Percentiles rank a stretch among this genome's conserved stretches.
phyloP scores from a whole-genome alignment of 2,797 vertebrate genomes.

The Amblyopsis hoosieri region DNA sequence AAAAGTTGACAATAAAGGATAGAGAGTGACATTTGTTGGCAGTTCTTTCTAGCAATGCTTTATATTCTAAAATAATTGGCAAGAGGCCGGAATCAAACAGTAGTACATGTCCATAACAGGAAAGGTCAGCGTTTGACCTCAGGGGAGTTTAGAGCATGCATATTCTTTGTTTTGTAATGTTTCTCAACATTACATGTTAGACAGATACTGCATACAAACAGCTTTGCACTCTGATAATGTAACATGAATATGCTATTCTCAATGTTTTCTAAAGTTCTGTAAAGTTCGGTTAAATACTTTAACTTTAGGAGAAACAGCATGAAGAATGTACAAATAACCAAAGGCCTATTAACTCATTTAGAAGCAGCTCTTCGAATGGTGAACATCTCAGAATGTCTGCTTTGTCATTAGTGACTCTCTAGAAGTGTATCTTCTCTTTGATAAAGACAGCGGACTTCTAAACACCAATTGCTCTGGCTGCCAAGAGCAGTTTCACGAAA shows the following conservation, averaged over 20 bases:
- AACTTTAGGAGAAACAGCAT: too few relatives aligned
- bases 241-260: too few relatives aligned
- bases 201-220: constrained; percentile 3
- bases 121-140: constrained; percentile 70
- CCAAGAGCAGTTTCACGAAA: constrained; percentile 46
- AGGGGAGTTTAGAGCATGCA: constrained; percentile 38
- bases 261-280: too few relatives aligned
- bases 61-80: constrained; percentile 19
- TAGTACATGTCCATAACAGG: constrained; percentile 74
- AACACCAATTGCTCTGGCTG: constrained; percentile 8
- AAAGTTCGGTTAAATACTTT: too few relatives aligned
- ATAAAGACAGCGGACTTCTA: too few relatives aligned
- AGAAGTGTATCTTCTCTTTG: too few relatives aligned
- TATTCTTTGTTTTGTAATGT: constrained; percentile 27
- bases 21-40: constrained; percentile 43
- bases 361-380: too few relatives aligned
- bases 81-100: constrained; percentile 53
- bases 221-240: not conserved
- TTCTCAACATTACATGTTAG: constrained; percentile 44
- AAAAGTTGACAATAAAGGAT: constrained; percentile 52
- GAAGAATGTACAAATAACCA: too few relatives aligned
- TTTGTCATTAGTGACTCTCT: too few relatives aligned
- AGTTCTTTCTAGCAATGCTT: constrained; percentile 59
- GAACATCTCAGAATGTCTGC: too few relatives aligned
- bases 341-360: too few relatives aligned